phyloP scores from a whole-genome alignment of 2,888 invertebrate genomes.

The Pristionchus japonicus region DNA sequence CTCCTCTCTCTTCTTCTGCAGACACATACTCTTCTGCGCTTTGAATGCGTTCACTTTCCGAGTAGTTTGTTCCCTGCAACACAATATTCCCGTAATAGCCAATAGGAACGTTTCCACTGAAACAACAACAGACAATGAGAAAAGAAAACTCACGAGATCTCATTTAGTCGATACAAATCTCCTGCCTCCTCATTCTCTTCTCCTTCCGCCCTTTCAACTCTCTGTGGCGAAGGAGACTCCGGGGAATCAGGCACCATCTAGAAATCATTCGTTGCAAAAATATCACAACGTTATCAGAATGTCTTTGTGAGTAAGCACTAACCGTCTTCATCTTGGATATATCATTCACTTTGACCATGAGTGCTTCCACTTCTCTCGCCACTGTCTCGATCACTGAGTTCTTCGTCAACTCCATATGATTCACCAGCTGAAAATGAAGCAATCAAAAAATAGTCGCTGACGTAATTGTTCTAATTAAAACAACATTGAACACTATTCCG shows the following conservation, averaged over 20 bases:
- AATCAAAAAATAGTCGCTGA: neutral
- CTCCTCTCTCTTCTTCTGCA: conserved; percentile 6
- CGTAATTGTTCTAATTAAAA: neutral
- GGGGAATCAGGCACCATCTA: neutral
- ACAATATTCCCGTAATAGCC: too few species aligned
- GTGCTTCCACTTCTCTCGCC: neutral
- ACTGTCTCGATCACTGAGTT: neutral
- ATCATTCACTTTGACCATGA: neutral
- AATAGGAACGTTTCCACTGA: too few species aligned
- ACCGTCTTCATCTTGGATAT: neutral
- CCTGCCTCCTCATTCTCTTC: neutral
- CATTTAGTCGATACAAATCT: neutral
- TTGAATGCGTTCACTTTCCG: neutral
- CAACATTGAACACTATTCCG: neutral
- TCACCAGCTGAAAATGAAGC: neutral
- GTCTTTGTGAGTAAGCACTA: too few species aligned
- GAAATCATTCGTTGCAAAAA: neutral
- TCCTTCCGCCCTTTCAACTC: neutral
- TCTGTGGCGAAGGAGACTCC: neutral
- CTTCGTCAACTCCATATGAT: neutral
- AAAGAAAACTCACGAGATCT: neutral
- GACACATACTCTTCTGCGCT: neutral
- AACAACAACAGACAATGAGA: neutral
- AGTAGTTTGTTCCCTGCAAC: neutral
- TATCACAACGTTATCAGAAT: neutral